These are phyloP conservation scores for Poecilus cupreus DNA, from an alignment of 2,888 invertebrate genomes.

Conservation along the genomic window DNA sequence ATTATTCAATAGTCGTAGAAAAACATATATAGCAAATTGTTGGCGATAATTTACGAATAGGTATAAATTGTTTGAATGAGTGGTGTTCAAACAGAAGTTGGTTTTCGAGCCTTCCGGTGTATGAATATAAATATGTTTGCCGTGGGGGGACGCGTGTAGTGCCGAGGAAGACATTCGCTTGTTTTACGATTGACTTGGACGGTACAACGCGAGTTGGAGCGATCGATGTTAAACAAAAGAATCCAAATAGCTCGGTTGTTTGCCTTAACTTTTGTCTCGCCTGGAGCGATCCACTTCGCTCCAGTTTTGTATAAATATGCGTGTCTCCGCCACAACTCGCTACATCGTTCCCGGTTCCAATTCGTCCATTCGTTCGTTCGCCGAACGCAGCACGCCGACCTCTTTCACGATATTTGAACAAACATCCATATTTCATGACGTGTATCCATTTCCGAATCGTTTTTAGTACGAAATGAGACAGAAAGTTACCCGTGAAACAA, in stretches of 20 bases:
- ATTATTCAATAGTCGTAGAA: too few species aligned
- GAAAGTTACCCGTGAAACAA: slow-evolving; percentile 49
- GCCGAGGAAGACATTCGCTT: slow-evolving; percentile 25
- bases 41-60: too few species aligned
- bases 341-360: background rate
- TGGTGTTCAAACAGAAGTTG: too few species aligned
- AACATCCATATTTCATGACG: slow-evolving; percentile 56
- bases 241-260: slow-evolving; percentile 44
- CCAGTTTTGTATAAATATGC: slow-evolving; percentile 53
- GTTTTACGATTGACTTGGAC: slow-evolving; percentile 42
- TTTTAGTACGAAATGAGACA: slow-evolving; percentile 52
- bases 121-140: background rate
- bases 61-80: too few species aligned
- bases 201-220: background rate
- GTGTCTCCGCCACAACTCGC: slow-evolving; percentile 21
- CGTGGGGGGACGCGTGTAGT: background rate
- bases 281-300: slow-evolving; percentile 37
- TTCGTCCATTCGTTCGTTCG: too few species aligned
- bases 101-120: background rate
- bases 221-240: slow-evolving; percentile 54
- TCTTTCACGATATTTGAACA: slow-evolving; percentile 54
- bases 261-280: slow-evolving; percentile 55
- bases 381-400: too few species aligned
- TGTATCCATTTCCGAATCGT: slow-evolving; percentile 56
- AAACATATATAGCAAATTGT: too few species aligned